These are phyloP conservation scores for Sitophilus oryzae DNA, from an alignment of 1,140 invertebrate species.

Conservation along the genomic window DNA sequence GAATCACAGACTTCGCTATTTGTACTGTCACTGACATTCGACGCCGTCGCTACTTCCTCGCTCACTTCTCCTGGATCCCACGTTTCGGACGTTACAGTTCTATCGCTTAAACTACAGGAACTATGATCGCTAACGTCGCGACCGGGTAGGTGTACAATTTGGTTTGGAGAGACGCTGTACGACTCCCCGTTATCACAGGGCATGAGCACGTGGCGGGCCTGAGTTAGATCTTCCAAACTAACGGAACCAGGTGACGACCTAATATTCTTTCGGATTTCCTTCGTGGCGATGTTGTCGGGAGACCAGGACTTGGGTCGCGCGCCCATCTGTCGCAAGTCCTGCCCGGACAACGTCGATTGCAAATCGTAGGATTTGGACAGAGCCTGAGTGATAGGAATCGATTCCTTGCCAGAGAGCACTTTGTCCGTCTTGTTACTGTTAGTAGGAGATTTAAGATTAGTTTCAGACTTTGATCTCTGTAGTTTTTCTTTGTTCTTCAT, in stretches of 20 bases:
- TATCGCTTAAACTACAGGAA: constrained; percentile 23
- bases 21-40: constrained; percentile 24
- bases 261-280: constrained; percentile 45
- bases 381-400: constrained; percentile 52
- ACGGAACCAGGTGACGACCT: constrained; percentile 51
- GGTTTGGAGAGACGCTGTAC: constrained; percentile 84
- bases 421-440: constrained; percentile 44
- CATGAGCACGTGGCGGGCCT: constrained; percentile 69
- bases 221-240: constrained; percentile 58
- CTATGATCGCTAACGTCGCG: constrained; percentile 29
- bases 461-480: constrained; percentile 88
- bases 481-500: constrained; percentile 93
- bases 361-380: constrained; percentile 46
- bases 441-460: constrained; percentile 70
- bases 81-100: constrained; percentile 44
- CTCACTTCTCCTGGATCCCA: constrained; percentile 56
- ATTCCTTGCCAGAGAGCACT: constrained; percentile 48
- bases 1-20: constrained; percentile 40
- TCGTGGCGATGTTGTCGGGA: constrained; percentile 52
- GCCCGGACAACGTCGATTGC: constrained; percentile 34
- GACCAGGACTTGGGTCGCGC: constrained; percentile 75
- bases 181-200: constrained; percentile 76
- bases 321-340: constrained; percentile 36
- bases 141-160: constrained; percentile 68
- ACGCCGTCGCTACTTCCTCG: neutral